Evolutionary conservation across 2,888 invertebrate genomes (phyloP).

Genomic region (Phortica okadai): DNA sequence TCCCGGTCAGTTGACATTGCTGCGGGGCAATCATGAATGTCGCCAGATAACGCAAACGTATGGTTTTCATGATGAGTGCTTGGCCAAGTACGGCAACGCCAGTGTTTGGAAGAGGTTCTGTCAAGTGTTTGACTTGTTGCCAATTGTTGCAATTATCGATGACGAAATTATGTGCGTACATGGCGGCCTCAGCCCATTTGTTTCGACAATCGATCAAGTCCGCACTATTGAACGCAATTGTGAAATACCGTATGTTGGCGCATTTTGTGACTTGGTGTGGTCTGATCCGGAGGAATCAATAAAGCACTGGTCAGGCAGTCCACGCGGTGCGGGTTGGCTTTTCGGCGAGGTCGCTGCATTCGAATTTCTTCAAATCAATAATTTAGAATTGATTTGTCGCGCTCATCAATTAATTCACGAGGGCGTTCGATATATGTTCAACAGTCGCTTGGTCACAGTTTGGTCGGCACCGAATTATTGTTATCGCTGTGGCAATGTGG

Average conservation of each 20-base stretch:
- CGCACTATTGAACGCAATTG: background rate
- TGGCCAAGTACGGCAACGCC: slow-evolving; percentile 82
- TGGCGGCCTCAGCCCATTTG: slow-evolving; percentile 81
- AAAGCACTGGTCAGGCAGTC: background rate
- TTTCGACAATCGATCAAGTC: background rate
- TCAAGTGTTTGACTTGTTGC: background rate
- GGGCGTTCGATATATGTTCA: slow-evolving; percentile 91
- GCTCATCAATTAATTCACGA: slow-evolving; percentile 99
- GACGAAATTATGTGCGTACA: slow-evolving; percentile 89
- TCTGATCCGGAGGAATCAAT: background rate
- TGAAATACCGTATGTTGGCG: background rate
- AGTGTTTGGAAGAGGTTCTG: slow-evolving; percentile 95
- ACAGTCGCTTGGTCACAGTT: background rate
- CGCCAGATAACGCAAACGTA: slow-evolving; percentile 13
- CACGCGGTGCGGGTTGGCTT: background rate
- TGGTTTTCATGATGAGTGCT: slow-evolving; percentile 23
- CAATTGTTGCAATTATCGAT: background rate
- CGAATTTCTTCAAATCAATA: background rate
- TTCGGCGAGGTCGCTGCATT: background rate
- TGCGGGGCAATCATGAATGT: slow-evolving; percentile 73
- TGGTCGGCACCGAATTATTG: slow-evolving; percentile 28
- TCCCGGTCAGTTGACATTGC: slow-evolving; percentile 89
- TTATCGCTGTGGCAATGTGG: slow-evolving; percentile 95
- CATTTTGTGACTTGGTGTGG: slow-evolving; percentile 4
- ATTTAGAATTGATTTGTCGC: slow-evolving; percentile 90